Evolutionary conservation across 1,140 invertebrate genomes (phyloP).

Genomic region (Drosophila sucinea): DNA sequence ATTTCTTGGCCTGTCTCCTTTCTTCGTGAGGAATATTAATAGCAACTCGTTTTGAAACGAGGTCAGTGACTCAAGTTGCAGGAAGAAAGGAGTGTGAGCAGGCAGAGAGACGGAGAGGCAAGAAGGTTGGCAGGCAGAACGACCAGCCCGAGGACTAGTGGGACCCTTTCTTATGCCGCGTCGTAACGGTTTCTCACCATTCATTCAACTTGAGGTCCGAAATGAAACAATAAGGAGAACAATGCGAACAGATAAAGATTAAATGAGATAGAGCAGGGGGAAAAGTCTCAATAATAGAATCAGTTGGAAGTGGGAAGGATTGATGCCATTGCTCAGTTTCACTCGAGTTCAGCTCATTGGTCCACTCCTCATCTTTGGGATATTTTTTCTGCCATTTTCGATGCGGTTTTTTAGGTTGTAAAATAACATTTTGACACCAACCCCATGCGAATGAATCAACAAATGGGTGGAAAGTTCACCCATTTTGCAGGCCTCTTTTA

Average conservation of each 20-base stretch:
- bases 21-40: not conserved
- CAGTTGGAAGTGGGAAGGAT: not conserved
- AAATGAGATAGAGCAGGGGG: too few species aligned
- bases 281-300: too few species aligned
- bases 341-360: not conserved
- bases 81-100: conserved; percentile 27
- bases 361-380: not conserved
- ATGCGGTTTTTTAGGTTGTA: conserved; percentile 38
- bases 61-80: conserved; percentile 65
- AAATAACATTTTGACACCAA: conserved; percentile 62
- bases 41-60: conserved; percentile 49
- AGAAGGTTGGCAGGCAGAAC: conserved; percentile 13
- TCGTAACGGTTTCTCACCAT: not conserved
- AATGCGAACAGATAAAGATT: not conserved
- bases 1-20: too few species aligned
- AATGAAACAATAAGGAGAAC: not conserved
- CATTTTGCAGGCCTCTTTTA: conserved; percentile 58
- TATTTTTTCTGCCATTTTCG: conserved; percentile 4
- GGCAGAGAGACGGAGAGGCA: not conserved
- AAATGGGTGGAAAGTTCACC: conserved; percentile 54
- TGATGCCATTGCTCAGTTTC: not conserved
- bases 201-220: not conserved
- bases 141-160: not conserved
- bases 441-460: conserved; percentile 27
- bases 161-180: not conserved